phyloP scores from a whole-genome alignment of 2,113 vertebrate species.

The Sceloporus tristichus region DNA sequence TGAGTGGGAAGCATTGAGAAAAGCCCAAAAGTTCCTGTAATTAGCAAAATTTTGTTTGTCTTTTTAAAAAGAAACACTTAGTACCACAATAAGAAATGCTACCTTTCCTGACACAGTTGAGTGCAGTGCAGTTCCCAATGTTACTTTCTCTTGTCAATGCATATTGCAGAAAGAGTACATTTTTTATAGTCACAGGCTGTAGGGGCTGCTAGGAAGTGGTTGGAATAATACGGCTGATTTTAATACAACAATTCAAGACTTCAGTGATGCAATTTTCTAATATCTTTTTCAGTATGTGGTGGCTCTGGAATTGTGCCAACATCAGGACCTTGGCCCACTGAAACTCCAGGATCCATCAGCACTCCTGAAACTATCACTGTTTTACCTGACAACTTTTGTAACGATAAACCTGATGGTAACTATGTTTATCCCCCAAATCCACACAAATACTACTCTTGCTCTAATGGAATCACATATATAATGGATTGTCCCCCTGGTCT shows the following conservation, averaged over 20 bases:
- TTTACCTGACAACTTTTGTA: not conserved
- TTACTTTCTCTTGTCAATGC: too few species aligned
- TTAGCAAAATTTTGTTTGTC: too few species aligned
- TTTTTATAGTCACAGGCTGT: not conserved
- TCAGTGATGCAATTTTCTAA: not conserved
- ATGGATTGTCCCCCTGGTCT: not conserved
- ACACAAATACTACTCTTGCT: not conserved
- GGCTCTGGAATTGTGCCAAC: not conserved
- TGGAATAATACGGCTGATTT: not conserved
- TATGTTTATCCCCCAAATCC: not conserved
- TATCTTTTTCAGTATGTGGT: conserved; percentile 12
- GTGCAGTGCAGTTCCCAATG: too few species aligned
- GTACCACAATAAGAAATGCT: too few species aligned
- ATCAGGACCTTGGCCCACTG: not conserved
- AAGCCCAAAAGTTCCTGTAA: too few species aligned
- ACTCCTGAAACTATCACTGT: not conserved
- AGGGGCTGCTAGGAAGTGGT: not conserved
- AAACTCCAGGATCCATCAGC: not conserved
- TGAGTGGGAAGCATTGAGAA: too few species aligned
- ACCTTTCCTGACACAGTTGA: too few species aligned
- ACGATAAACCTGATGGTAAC: not conserved
- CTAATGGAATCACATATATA: not conserved
- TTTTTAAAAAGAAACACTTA: too few species aligned
- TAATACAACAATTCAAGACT: not conserved
- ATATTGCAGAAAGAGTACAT: too few species aligned